phyloP scores from a whole-genome alignment of 2,888 invertebrate species.

The Chrysolina oricalcia region DNA sequence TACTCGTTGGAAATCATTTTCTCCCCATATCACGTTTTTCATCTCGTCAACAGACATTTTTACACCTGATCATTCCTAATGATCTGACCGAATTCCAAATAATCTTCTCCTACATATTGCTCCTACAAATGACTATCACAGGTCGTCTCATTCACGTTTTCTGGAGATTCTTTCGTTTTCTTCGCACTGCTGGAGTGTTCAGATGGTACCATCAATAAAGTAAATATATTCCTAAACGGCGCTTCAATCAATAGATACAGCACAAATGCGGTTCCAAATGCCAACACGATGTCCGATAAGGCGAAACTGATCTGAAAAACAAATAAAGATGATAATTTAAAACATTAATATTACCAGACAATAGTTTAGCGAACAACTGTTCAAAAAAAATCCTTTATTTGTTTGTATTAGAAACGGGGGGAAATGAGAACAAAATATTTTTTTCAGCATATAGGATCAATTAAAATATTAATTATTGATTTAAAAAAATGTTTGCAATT shows the following conservation, averaged over 20 bases:
- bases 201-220: constrained; percentile 59
- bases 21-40: no score
- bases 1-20: no score
- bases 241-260: constrained; percentile 75
- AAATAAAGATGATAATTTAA: constrained; percentile 1
- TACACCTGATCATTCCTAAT: no score
- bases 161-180: constrained; percentile 45
- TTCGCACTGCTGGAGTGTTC: constrained; percentile 40
- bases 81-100: background rate
- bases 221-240: constrained; percentile 73
- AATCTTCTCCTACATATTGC: background rate
- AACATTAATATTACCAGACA: no score
- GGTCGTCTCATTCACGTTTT: constrained; percentile 56
- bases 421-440: no score
- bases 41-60: no score
- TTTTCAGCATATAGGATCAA: no score
- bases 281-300: constrained; percentile 72
- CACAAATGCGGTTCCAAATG: constrained; percentile 71
- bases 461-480: no score
- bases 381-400: no score
- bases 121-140: constrained; percentile 62
- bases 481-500: no score
- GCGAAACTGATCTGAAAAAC: constrained; percentile 70
- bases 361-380: no score
- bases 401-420: no score